phyloP scores from a whole-genome alignment of 1,140 invertebrate species.

The Diorhabda elongata region DNA sequence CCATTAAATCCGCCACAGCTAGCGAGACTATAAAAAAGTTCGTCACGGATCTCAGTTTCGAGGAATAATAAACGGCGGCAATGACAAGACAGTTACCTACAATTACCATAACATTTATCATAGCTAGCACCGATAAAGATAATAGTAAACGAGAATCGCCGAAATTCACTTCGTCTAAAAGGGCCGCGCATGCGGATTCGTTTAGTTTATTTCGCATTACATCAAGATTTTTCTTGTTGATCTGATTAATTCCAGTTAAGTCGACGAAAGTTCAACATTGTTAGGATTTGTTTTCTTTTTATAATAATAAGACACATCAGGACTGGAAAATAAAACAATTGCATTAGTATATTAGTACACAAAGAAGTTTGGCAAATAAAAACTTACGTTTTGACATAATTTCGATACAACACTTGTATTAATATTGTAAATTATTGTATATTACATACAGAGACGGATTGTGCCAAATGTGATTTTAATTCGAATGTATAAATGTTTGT shows the following conservation, averaged over 20 bases:
- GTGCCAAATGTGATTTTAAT: too few species aligned
- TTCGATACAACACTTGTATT: too few species aligned
- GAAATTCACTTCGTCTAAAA: constrained; percentile 73
- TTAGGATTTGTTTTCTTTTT: too few species aligned
- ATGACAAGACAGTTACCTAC: constrained; percentile 89
- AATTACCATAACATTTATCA: constrained; percentile 83
- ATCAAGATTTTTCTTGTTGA: constrained; percentile 18
- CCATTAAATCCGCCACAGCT: constrained; percentile 86
- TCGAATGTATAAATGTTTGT: too few species aligned
- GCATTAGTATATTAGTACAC: too few species aligned
- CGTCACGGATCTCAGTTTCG: constrained; percentile 86
- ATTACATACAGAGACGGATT: too few species aligned
- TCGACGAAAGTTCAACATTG: too few species aligned
- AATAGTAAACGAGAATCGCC: constrained; percentile 67
- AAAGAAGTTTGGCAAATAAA: too few species aligned
- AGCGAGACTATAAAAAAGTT: constrained; percentile 94
- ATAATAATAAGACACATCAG: too few species aligned
- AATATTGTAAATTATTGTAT: too few species aligned
- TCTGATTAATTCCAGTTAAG: not conserved
- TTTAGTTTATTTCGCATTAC: constrained; percentile 54
- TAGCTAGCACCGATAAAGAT: constrained; percentile 69
- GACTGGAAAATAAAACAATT: too few species aligned
- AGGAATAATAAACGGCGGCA: constrained; percentile 80
- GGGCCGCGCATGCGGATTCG: constrained; percentile 68
- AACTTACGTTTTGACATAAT: too few species aligned